Evolutionary conservation across 1,140 invertebrate species (phyloP), one percentile per base, ranked within the genome.

Genomic region (Metopolophium dirhodum): DNA sequence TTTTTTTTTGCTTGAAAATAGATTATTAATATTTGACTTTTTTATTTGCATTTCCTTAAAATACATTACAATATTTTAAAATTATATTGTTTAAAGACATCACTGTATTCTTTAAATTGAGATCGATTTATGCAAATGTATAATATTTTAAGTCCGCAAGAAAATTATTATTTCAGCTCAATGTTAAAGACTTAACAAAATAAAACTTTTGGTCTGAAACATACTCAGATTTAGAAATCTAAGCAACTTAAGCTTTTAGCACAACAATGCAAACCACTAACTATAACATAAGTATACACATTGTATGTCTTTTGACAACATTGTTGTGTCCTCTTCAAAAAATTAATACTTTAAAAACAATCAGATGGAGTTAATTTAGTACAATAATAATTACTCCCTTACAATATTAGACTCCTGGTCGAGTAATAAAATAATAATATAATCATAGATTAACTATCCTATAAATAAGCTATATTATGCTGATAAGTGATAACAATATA

Each of bases 81-180:
- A 68, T 68, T 68, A n/a, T 68, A 30, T 68, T 68, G 11, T 18
- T 68, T 68, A 68, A 68, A 68, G 26, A 68, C 11, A 68, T 68
- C 30, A 68, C 14, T 68, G 30, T 68, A 61, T 68, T 61, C 57
- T 61, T 61, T 61, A 68, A 68, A 68, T 68, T 68, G 61, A 68
- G 61, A 68, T 68, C 61, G 61, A 68, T 68, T 61, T 30, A n/a
- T 9, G 61, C 30, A 68, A 68, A 68, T 68, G 3, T n/a, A 68
- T 68, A 68, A 30, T n/a, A 68, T n/a, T n/a, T 2, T 68, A 68
- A 41, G 82, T 45, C 37, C 82, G 26, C 37, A 41, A 41, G 82
- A 85, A 85, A 85, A 85, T 85, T 85, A 85, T 41, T 85, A 85
- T 41, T 85, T 85, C 82, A 85, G 22, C 37, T 45, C 22, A 41